Base-by-base conservation (phyloP, 2,888 invertebrate species). In the Drymonia ruficornis region DNA sequence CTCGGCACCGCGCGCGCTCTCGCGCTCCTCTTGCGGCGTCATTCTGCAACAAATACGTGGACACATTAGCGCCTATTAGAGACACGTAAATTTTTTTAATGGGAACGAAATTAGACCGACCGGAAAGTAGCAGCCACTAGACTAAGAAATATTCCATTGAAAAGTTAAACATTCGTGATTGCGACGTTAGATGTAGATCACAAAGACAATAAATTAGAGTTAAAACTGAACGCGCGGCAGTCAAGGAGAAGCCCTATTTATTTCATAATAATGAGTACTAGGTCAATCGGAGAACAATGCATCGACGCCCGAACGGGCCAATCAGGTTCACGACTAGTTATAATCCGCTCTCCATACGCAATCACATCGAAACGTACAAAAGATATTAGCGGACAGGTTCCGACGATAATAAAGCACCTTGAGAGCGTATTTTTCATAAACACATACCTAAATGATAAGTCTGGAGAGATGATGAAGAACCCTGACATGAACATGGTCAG, bases 21-120 rank as follows among this genome's bases (percentile, higher is more conserved):
- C 91, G 70, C 91, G 87, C 84, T 92, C 92, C 78, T 92, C 92
- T 86, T 91, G 91, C 74, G 92, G 92, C 81, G 92, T 92, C 92
- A 92, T 92, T 87, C 92, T 92, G 89, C 70, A 91, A 92, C 90
- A 89, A 92, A 77, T 66, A 81, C 56, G 70, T 65, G 63, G 55
- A 67, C 67, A 72, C 56, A 79, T 87, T 86, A 86, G 76, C 77
- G 70, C 68, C 71, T 67, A 75, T 81, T 79, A 78, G 67, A 67
- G 59, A 70, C 60, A 67, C 65, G 68, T 63, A 67, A 72, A 71
- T 74, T 70, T 69, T 65, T 54, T 63, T 61, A 64, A 66, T 59
- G 58, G 56, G 56, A 61, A 67, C 63, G 47, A 70, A 75, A 76
- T 74, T 68, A 75, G 67, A 66, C 58, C 70, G 55, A 59, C 53